Evolutionary conservation across 2,888 invertebrate genomes (phyloP).

Genomic region (Hybos culiciformis): DNA sequence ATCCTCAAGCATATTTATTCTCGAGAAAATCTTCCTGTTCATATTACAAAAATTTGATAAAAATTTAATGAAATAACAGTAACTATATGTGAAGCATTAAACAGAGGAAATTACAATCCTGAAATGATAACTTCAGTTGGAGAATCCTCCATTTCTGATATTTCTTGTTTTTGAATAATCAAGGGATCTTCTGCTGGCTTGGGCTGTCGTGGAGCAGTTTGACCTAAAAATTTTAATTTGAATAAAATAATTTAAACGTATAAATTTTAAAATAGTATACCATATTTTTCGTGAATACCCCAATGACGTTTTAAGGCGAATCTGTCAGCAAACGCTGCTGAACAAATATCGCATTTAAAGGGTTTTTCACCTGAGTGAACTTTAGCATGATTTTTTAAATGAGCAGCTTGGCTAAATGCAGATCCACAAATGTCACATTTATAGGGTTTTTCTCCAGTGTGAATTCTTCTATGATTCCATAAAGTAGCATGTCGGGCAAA

Average conservation of each 20-base stretch:
- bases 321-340: slow-evolving; percentile 75
- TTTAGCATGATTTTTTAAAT: slow-evolving; percentile 78
- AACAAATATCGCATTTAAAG: slow-evolving; percentile 69
- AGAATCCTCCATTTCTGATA: slow-evolving; percentile 33
- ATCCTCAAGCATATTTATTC: too few species aligned
- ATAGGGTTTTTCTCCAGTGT: slow-evolving; percentile 50
- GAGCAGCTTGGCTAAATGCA: slow-evolving; percentile 79
- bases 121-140: slow-evolving; percentile 13
- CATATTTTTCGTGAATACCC: slow-evolving; percentile 79
- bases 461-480: slow-evolving; percentile 80
- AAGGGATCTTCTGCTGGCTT: slow-evolving; percentile 21
- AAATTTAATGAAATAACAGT: too few species aligned
- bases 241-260: background rate
- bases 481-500: slow-evolving; percentile 77
- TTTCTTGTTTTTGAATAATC: slow-evolving; percentile 33
- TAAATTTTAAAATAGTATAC: slow-evolving; percentile 33
- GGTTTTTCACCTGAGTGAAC: slow-evolving; percentile 71
- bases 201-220: slow-evolving; percentile 39
- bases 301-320: slow-evolving; percentile 76
- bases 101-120: too few species aligned
- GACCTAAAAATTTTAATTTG: slow-evolving; percentile 19
- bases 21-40: too few species aligned
- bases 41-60: too few species aligned
- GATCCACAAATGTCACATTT: slow-evolving; percentile 81
- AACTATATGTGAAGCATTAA: too few species aligned